phyloP scores from a whole-genome alignment of 2,797 vertebrate species.

The Rachycentron canadum region DNA sequence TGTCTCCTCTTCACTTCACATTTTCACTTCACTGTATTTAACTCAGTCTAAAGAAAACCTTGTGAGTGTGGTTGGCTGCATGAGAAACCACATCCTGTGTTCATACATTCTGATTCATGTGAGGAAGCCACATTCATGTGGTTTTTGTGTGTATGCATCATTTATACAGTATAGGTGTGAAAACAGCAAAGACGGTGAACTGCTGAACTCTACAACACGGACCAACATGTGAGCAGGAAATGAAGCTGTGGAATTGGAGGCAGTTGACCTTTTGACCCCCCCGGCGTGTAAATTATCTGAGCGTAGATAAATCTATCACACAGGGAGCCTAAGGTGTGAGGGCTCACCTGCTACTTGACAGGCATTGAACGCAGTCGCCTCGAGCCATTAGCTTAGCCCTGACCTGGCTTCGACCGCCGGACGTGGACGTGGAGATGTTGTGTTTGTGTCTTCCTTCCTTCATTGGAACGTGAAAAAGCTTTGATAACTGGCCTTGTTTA shows the following conservation, averaged over 20 bases:
- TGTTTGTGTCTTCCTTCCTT: not conserved
- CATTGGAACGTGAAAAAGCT: not conserved
- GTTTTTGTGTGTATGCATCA: too few species aligned
- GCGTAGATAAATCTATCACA: constrained; percentile 29
- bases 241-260: not conserved
- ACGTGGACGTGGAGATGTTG: not conserved
- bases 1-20: too few species aligned
- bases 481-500: not conserved
- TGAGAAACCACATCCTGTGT: too few species aligned
- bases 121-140: too few species aligned
- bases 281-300: constrained; percentile 13
- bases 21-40: too few species aligned
- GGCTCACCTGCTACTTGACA: constrained; percentile 37
- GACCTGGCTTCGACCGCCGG: constrained; percentile 14
- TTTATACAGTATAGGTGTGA: too few species aligned
- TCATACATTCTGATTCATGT: too few species aligned
- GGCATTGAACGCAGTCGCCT: constrained; percentile 11
- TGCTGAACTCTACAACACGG: too few species aligned
- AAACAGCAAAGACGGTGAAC: too few species aligned
- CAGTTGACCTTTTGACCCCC: constrained; percentile 35
- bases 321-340: not conserved
- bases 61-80: too few species aligned
- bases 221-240: not conserved
- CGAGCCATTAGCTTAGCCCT: not conserved
- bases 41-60: too few species aligned